These are phyloP conservation scores for Pseudomyrmex sp. DNA, from an alignment of 1,140 invertebrate species.

Conservation along the genomic window DNA sequence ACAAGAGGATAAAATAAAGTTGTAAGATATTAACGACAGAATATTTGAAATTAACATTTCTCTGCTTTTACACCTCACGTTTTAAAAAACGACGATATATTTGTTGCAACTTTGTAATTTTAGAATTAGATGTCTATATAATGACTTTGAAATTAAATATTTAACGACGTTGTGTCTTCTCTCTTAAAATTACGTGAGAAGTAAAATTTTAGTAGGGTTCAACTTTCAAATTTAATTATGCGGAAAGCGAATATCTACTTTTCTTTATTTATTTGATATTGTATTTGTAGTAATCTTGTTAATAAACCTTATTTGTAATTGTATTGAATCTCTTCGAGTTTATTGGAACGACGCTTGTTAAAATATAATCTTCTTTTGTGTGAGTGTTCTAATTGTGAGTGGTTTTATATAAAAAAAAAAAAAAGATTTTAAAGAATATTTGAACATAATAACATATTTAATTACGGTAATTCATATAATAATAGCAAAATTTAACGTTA, in stretches of 20 bases:
- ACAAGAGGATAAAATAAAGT: neutral
- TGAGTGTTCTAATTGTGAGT: neutral
- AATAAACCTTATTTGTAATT: too few species aligned
- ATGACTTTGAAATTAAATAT: slow-evolving; percentile 17
- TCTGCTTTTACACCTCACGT: neutral
- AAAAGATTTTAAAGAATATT: neutral
- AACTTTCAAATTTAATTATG: too few species aligned
- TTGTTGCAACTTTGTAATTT: neutral
- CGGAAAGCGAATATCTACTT: too few species aligned
- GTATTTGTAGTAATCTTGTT: too few species aligned
- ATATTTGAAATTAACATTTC: neutral
- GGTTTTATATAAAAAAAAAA: neutral
- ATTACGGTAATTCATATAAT: neutral
- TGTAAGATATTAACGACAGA: slow-evolving; percentile 3
- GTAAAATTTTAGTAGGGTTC: neutral
- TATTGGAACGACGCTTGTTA: neutral
- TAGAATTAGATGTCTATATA: neutral
- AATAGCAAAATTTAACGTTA: neutral
- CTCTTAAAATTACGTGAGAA: slow-evolving; percentile 7
- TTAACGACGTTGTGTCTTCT: neutral
- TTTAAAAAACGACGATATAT: neutral
- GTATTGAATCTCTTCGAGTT: neutral
- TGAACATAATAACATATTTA: neutral
- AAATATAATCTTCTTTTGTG: neutral
- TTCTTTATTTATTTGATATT: too few species aligned